Percentiles rank a stretch among this genome's conserved stretches.
Evolutionary conservation across 2,113 vertebrate species (phyloP).

Genomic region (Phyllostomus discolor): DNA sequence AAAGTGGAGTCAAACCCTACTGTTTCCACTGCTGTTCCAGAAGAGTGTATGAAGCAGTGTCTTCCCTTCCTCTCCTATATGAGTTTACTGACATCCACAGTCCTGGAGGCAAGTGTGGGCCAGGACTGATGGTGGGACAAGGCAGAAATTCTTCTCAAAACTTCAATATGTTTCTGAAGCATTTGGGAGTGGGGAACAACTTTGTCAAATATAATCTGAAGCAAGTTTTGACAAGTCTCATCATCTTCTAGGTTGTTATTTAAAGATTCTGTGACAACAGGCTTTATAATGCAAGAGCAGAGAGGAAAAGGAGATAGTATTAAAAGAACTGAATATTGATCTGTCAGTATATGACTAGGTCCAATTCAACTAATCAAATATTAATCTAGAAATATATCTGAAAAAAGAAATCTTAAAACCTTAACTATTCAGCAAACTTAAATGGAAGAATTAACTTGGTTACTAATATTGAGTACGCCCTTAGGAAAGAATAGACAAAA

Average conservation of each 20-base stretch:
- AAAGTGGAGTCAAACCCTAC: background rate
- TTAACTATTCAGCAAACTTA: background rate
- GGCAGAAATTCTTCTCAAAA: background rate
- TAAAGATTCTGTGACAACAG: background rate
- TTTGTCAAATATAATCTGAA: background rate
- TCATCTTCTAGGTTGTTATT: background rate
- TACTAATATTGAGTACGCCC: background rate
- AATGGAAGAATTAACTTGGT: background rate
- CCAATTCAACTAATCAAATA: background rate
- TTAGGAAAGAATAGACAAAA: background rate
- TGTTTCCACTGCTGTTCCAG: background rate
- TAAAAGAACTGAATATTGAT: background rate
- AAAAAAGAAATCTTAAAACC: background rate
- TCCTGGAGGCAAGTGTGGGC: background rate
- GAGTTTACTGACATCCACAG: background rate
- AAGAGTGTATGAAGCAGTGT: background rate
- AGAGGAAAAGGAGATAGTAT: background rate
- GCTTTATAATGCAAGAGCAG: background rate
- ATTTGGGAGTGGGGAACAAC: background rate
- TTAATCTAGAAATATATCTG: background rate
- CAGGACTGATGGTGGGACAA: background rate
- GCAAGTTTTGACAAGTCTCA: background rate
- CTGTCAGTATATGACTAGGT: background rate
- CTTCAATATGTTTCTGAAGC: background rate
- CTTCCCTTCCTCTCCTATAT: background rate